A percentile compares a stretch with the other conserved stretches of the same genome.
Evolutionary conservation across 2,797 vertebrate species (phyloP).

Genomic region (Borostomias antarcticus): DNA sequence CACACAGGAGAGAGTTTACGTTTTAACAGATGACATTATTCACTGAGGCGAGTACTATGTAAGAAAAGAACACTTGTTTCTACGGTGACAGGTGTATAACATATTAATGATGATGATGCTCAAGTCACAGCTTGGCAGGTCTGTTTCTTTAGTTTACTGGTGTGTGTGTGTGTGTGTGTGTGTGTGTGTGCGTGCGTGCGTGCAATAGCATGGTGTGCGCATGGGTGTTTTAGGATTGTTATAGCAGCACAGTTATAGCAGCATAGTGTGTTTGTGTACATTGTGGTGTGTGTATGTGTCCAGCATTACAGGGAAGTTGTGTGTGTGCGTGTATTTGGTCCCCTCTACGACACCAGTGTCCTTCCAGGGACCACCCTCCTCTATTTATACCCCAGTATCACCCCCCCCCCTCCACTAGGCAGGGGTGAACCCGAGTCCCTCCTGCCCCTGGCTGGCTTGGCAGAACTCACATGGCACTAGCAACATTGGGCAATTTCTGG

Average conservation of each 20-base stretch:
- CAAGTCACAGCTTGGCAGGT: not conserved
- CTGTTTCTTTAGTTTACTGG: not conserved
- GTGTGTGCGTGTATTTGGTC: not conserved
- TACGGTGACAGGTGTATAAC: not conserved
- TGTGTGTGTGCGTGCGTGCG: too few species aligned
- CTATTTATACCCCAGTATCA: conserved; percentile 51
- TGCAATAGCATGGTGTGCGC: too few species aligned
- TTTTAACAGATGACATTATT: not conserved
- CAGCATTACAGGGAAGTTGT: not conserved
- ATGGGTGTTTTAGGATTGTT: too few species aligned
- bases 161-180: too few species aligned
- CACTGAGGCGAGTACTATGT: not conserved
- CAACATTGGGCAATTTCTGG: conserved; percentile 54
- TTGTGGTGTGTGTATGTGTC: not conserved
- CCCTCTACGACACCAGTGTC: conserved; percentile 20
- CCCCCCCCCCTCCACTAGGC: conserved; percentile 24
- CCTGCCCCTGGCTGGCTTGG: conserved; percentile 40
- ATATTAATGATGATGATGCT: not conserved
- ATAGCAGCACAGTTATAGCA: not conserved
- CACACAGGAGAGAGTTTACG: not conserved
- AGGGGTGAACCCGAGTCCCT: conserved; percentile 46
- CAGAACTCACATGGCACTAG: conserved; percentile 47
- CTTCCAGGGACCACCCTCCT: conserved; percentile 33
- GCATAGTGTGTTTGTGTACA: not conserved
- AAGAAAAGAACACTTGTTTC: not conserved